A percentile compares a stretch with the other conserved stretches of the same genome.
Conservation (phyloP, 2,888 invertebrate genomes). For the Pandemis corylana region DNA sequence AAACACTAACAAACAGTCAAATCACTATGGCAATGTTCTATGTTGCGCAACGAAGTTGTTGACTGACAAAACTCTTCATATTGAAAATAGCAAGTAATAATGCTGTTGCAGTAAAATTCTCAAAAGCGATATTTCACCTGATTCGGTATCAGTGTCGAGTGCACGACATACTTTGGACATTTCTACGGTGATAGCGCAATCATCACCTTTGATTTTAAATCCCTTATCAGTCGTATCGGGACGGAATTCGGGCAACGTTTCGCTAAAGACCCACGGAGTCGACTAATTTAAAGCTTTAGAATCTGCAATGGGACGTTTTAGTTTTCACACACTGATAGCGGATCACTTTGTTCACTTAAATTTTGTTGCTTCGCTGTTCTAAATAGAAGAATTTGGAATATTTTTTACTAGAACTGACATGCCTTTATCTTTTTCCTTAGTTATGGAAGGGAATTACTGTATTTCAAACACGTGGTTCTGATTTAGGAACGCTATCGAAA, state of each 20-base stretch:
- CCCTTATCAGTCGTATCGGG: conserved; percentile 30
- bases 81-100: neutral
- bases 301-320: neutral
- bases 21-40: too few relatives aligned
- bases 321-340: conserved; percentile 20
- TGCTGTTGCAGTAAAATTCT: neutral
- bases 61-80: neutral
- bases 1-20: too few relatives aligned
- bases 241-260: conserved; percentile 1
- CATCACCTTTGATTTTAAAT: conserved; percentile 52
- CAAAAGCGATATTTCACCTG: conserved; percentile 4
- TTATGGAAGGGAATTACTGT: neutral
- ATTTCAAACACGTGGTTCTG: neutral
- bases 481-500: neutral
- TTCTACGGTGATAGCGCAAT: conserved; percentile 61
- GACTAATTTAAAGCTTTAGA: conserved; percentile 6
- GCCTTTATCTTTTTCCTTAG: neutral
- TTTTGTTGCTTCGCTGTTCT: neutral
- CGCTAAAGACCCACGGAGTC: neutral
- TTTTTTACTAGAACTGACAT: neutral
- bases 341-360: neutral
- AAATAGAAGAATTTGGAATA: neutral
- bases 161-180: conserved; percentile 69
- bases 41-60: too few relatives aligned
- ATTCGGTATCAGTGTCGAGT: conserved; percentile 44